A percentile compares a stretch with the other conserved stretches of the same genome.
These are phyloP conservation scores for Tetropium fuscum DNA, from an alignment of 2,888 invertebrate species.

Conservation along the genomic window DNA sequence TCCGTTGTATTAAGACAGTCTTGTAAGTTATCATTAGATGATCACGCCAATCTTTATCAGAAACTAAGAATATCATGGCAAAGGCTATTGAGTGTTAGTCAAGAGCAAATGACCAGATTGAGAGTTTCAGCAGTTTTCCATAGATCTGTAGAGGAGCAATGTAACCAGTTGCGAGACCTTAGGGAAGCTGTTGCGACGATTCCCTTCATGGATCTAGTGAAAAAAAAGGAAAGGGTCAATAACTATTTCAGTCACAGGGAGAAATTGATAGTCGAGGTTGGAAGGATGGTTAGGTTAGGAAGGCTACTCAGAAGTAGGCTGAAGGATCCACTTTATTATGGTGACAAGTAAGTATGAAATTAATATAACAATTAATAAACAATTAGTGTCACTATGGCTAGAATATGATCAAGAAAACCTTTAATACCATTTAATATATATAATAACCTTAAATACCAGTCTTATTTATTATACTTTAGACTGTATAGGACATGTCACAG, in stretches of 20 bases:
- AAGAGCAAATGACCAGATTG: conserved; percentile 81
- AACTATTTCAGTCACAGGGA: conserved; percentile 73
- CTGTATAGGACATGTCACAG: too few relatives aligned
- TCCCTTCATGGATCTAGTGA: conserved; percentile 64
- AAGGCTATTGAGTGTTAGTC: conserved; percentile 75
- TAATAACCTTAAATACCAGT: too few relatives aligned
- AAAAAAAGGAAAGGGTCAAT: conserved; percentile 66
- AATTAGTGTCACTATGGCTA: too few relatives aligned
- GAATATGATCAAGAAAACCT: too few relatives aligned
- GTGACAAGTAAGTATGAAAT: conserved; percentile 46
- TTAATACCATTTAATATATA: too few relatives aligned
- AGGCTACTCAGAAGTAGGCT: conserved; percentile 74
- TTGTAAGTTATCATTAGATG: conserved; percentile 73
- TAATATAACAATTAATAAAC: too few relatives aligned
- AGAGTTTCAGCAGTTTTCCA: conserved; percentile 83
- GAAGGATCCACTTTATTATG: conserved; percentile 68
- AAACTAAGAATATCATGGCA: conserved; percentile 77
- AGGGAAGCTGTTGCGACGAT: conserved; percentile 70
- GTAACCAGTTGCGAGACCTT: conserved; percentile 72
- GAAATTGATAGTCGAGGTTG: conserved; percentile 76
- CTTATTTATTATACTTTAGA: too few relatives aligned
- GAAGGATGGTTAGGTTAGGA: conserved; percentile 79
- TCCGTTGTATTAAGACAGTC: conserved; percentile 79
- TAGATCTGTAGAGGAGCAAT: conserved; percentile 74
- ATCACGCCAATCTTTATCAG: conserved; percentile 70